phyloP scores from a whole-genome alignment of 2,888 invertebrate genomes.

The Opisthograptis luteolata region DNA sequence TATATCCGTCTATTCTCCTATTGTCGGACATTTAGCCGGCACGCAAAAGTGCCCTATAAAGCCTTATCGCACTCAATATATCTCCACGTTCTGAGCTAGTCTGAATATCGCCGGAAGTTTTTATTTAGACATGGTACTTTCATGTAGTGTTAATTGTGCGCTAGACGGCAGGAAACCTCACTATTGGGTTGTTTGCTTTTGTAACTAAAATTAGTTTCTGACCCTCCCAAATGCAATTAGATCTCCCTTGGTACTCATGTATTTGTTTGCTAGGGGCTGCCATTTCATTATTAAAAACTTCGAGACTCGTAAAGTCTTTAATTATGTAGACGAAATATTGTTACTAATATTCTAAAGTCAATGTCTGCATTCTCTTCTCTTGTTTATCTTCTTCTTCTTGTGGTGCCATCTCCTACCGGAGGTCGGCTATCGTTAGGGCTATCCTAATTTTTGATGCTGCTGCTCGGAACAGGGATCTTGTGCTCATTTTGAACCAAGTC shows the following conservation, averaged over 20 bases:
- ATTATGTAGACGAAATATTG: too few relatives aligned
- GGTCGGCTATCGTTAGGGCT: too few relatives aligned
- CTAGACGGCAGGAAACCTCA: conserved; percentile 27
- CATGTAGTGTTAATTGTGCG: conserved; percentile 45
- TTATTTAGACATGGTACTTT: conserved; percentile 10
- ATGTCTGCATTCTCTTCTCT: too few relatives aligned
- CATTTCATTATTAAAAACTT: conserved; percentile 26
- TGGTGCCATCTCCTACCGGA: too few relatives aligned
- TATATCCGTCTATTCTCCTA: background rate
- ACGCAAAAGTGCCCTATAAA: background rate
- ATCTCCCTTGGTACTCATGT: conserved; percentile 43
- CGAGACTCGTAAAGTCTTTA: background rate
- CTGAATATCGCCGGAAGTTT: background rate
- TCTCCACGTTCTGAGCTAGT: background rate
- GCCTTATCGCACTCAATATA: background rate
- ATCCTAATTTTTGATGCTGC: too few relatives aligned
- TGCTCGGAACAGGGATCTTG: too few relatives aligned
- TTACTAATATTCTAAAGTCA: too few relatives aligned
- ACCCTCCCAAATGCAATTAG: conserved; percentile 68
- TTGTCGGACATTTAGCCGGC: background rate
- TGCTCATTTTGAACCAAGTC: too few relatives aligned
- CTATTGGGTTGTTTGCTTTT: conserved; percentile 55
- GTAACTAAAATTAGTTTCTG: conserved; percentile 74
- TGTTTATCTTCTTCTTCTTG: too few relatives aligned
- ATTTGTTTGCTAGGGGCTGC: conserved; percentile 15